Evolutionary conservation across 2,797 vertebrate species (phyloP).

Genomic region (Nyctalus aviator): DNA sequence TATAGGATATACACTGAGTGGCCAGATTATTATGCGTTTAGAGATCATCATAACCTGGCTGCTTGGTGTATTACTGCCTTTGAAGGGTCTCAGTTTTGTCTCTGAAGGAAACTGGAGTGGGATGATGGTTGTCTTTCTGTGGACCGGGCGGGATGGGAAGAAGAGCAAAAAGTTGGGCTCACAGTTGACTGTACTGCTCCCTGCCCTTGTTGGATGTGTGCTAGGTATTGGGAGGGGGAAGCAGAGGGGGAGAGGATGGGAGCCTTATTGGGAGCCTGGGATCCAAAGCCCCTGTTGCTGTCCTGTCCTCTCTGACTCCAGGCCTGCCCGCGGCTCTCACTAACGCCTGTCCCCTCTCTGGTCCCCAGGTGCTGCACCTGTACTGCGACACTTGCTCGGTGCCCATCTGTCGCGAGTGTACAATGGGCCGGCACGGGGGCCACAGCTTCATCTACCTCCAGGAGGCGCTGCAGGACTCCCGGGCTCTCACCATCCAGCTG

Average conservation of each 20-base stretch:
- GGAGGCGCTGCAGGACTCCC: slow-evolving; percentile 97
- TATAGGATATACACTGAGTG: no score
- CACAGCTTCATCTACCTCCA: slow-evolving; percentile 96
- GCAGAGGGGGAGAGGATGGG: no score
- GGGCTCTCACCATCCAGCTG: slow-evolving; percentile 97
- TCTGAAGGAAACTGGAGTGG: neutral
- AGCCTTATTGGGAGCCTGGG: neutral
- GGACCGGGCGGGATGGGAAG: neutral
- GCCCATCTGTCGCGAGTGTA: slow-evolving; percentile 98
- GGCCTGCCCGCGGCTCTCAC: neutral
- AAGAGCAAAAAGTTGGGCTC: neutral
- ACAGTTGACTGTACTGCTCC: fast-evolving
- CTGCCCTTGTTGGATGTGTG: fast-evolving
- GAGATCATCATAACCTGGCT: no score
- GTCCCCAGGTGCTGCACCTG: slow-evolving; percentile 94
- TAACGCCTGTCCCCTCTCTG: neutral
- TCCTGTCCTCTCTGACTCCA: neutral
- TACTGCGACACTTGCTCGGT: slow-evolving; percentile 98
- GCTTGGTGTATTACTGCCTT: neutral
- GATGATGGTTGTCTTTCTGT: neutral
- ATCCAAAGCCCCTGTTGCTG: fast-evolving
- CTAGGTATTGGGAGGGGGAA: no score
- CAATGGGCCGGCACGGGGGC: slow-evolving; percentile 92
- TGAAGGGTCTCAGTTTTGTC: neutral
- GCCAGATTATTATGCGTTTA: no score